Evolutionary conservation across 2,113 vertebrate species (phyloP).

Genomic region (Euleptes europaea): DNA sequence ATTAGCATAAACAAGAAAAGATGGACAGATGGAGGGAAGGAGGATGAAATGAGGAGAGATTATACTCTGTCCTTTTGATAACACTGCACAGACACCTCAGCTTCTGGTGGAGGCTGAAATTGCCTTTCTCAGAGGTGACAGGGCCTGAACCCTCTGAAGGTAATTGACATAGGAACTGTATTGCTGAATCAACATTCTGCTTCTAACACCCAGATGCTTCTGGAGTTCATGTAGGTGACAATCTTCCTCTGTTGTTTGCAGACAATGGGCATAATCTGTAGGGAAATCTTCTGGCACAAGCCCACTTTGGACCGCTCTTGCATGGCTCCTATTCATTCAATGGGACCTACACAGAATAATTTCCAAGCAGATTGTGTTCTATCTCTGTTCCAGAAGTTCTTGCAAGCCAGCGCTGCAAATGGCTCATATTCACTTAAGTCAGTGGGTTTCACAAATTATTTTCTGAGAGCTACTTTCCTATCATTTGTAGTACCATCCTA

Average conservation of each 20-base stretch:
- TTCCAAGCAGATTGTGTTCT: not conserved
- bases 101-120: not conserved
- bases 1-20: slow-evolving; percentile 16
- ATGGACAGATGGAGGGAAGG: not conserved
- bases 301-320: not conserved
- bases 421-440: not conserved
- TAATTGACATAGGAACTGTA: too few relatives aligned
- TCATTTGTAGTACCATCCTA: not conserved
- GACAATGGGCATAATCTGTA: not conserved
- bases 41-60: not conserved
- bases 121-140: not conserved
- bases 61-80: not conserved
- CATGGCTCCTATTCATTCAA: not conserved
- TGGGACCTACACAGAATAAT: not conserved
- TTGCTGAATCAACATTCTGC: not conserved
- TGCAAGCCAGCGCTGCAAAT: not conserved
- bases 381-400: not conserved
- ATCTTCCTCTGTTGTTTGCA: not conserved
- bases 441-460: not conserved
- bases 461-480: not conserved
- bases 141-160: not conserved
- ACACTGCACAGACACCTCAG: not conserved
- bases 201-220: not conserved
- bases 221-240: not conserved
- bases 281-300: not conserved